Conservation (phyloP, 2,113 vertebrate species). For the Ptychochromis oligacanthus region DNA sequence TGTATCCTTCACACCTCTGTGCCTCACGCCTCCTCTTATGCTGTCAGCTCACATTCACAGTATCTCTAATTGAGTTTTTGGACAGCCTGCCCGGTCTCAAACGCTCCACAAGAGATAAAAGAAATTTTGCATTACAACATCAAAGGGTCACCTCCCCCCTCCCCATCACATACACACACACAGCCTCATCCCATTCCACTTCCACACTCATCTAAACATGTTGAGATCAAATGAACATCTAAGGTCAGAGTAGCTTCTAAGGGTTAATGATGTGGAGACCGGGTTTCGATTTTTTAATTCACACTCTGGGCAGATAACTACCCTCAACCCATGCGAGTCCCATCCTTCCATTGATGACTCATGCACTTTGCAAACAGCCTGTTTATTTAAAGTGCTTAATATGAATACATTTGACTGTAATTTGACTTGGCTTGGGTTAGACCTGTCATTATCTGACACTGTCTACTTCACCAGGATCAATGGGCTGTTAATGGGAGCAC, state of each 20-base stretch:
- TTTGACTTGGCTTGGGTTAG: conserved; percentile 26
- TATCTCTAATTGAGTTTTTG: conserved; percentile 63
- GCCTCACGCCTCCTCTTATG: conserved; percentile 61
- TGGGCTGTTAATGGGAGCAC: conserved; percentile 25
- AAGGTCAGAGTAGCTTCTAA: conserved; percentile 59
- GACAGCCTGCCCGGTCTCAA: conserved; percentile 47
- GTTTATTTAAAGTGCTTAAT: conserved; percentile 50
- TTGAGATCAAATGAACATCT: conserved; percentile 60
- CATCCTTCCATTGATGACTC: conserved; percentile 33
- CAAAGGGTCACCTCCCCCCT: conserved; percentile 37
- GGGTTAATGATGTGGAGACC: conserved; percentile 65
- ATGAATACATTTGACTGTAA: conserved; percentile 36
- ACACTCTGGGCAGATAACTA: conserved; percentile 37
- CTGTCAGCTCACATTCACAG: conserved; percentile 46
- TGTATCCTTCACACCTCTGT: conserved; percentile 41
- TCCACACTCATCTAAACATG: conserved; percentile 37
- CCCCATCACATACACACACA: conserved; percentile 1
- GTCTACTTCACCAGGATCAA: conserved; percentile 34
- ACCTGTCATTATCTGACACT: conserved; percentile 33
- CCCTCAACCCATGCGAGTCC: background rate
- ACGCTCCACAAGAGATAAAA: conserved; percentile 69
- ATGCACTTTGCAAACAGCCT: conserved; percentile 43
- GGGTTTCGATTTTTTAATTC: conserved; percentile 44
- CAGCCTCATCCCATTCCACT: conserved; percentile 15
- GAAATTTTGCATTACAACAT: conserved; percentile 59